Evolutionary conservation across 2,113 vertebrate species (phyloP).

Genomic region (Atlantisia rogersi): DNA sequence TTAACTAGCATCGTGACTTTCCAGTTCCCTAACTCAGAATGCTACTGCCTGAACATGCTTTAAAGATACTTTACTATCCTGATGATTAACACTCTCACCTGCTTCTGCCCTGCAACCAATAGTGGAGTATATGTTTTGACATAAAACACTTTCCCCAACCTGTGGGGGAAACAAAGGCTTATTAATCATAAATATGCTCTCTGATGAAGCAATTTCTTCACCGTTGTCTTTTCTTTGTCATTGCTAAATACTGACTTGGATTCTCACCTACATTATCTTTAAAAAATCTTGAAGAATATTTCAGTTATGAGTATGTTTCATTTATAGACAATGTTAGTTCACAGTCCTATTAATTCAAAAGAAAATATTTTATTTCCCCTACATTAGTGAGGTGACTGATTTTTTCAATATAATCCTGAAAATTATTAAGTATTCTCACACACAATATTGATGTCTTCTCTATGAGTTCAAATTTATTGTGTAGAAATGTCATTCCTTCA

Average conservation of each 20-base stretch:
- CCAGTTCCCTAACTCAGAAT: background rate
- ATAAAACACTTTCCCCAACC: background rate
- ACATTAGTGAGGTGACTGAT: background rate
- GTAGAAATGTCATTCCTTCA: background rate
- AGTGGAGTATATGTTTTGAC: background rate
- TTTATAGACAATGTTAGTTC: background rate
- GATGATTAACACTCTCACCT: background rate
- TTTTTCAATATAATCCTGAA: background rate
- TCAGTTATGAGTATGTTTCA: background rate
- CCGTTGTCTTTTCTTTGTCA: background rate
- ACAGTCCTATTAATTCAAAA: background rate
- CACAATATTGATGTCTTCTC: background rate
- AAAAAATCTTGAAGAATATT: background rate
- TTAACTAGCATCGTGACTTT: background rate
- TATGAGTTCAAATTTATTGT: background rate
- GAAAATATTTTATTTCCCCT: background rate
- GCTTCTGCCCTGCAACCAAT: background rate
- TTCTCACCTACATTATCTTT: constrained; percentile 12
- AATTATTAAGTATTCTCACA: background rate
- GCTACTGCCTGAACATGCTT: background rate
- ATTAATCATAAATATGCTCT: background rate
- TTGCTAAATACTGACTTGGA: background rate
- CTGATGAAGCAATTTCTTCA: background rate
- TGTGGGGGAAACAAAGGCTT: background rate
- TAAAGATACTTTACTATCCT: background rate